Conservation (phyloP, 2,888 invertebrate genomes). For the Patella ulyssiponensis region DNA sequence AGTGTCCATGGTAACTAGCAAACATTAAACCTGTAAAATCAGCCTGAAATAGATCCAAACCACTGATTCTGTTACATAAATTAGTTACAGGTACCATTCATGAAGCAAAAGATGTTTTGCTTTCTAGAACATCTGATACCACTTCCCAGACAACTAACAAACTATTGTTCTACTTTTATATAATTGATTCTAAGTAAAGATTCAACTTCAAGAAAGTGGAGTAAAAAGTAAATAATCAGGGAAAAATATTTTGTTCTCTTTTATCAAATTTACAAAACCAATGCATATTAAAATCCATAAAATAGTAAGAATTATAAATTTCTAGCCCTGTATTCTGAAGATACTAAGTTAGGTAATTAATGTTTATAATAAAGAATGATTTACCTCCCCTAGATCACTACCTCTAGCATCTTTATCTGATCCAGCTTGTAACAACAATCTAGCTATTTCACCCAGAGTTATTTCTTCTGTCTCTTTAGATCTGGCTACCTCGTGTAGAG, state of each 20-base stretch:
- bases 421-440: slow-evolving; percentile 54
- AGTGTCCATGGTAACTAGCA: slow-evolving; percentile 70
- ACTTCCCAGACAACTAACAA: no score
- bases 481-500: slow-evolving; percentile 70
- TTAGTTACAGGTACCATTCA: no score
- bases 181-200: neutral
- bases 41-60: slow-evolving; percentile 54
- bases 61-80: neutral
- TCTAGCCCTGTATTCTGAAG: no score
- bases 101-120: no score
- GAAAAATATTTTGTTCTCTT: no score
- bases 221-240: neutral
- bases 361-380: neutral
- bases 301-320: no score
- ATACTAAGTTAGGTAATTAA: no score
- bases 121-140: no score
- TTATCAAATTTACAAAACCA: no score
- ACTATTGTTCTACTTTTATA: neutral
- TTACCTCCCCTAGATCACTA: slow-evolving; percentile 67
- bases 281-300: no score
- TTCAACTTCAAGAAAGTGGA: neutral
- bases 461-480: slow-evolving; percentile 58
- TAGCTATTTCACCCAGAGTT: slow-evolving; percentile 61
- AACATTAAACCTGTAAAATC: slow-evolving; percentile 72
- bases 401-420: slow-evolving; percentile 67